Evolutionary conservation across 2,113 vertebrate species (phyloP).

Genomic region (Dipodomys ordii): DNA sequence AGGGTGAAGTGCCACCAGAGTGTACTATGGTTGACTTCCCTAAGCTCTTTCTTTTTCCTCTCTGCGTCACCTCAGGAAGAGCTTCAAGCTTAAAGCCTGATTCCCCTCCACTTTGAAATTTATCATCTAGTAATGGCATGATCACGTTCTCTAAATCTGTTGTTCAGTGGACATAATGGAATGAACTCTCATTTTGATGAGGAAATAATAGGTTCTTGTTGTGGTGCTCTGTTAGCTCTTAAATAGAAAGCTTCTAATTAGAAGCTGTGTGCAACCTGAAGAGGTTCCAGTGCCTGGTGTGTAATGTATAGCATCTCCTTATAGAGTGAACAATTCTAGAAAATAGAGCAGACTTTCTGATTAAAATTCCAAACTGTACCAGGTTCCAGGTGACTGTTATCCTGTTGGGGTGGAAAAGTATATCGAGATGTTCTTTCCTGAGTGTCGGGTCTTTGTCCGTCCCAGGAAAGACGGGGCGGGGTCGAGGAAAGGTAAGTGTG

Average conservation of each 20-base stretch:
- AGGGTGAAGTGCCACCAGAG: background rate
- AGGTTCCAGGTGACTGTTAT: slow-evolving; percentile 54
- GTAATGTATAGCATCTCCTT: slow-evolving; percentile 17
- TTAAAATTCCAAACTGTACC: slow-evolving; percentile 44
- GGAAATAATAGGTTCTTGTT: slow-evolving; percentile 46
- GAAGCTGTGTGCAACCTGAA: slow-evolving; percentile 11
- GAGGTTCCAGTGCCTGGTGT: background rate
- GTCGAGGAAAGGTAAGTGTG: no score
- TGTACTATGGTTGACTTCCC: background rate
- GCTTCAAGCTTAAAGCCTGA: background rate
- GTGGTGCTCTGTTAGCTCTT: background rate
- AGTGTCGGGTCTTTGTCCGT: no score
- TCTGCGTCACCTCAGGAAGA: background rate
- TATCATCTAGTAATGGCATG: slow-evolving; percentile 19
- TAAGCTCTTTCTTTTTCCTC: background rate
- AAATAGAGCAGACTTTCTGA: slow-evolving; percentile 45
- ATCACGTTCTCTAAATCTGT: slow-evolving; percentile 35
- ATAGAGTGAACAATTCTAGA: slow-evolving; percentile 34
- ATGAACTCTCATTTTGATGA: slow-evolving; percentile 8
- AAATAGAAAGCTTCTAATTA: slow-evolving; percentile 44
- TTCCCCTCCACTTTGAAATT: slow-evolving; percentile 36
- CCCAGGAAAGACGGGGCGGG: no score
- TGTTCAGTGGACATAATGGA: slow-evolving; percentile 37
- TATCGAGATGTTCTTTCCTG: slow-evolving; percentile 28
- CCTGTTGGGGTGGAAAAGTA: slow-evolving; percentile 32